Percentiles rank a stretch among this genome's conserved stretches.
phyloP scores from a whole-genome alignment of 2,888 invertebrate species.

The Sinhomidia bicolor region DNA sequence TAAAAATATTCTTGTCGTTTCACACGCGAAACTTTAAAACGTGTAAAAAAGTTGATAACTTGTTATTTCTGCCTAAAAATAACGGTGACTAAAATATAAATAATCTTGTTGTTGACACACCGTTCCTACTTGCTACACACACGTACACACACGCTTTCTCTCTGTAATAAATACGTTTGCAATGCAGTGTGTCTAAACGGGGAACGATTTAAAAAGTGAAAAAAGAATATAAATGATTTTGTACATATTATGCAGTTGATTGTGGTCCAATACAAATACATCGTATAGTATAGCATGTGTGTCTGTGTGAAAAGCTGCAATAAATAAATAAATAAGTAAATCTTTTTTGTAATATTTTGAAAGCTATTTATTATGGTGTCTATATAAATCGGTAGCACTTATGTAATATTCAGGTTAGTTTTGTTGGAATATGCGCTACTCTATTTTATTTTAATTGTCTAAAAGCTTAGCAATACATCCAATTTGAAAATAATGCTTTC shows the following conservation, averaged over 20 bases:
- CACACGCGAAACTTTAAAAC: neutral
- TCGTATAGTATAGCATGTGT: neutral
- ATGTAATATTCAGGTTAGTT: too few relatives aligned
- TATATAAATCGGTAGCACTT: too few relatives aligned
- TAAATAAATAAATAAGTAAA: too few relatives aligned
- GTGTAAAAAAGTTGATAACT: neutral
- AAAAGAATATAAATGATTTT: too few relatives aligned
- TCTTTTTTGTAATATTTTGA: too few relatives aligned
- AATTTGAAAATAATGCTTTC: too few relatives aligned
- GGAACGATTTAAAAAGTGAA: neutral
- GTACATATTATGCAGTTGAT: neutral
- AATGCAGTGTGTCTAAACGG: slow-evolving; percentile 23
- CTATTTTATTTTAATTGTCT: too few relatives aligned
- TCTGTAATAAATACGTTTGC: neutral
- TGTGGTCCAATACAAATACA: slow-evolving; percentile 6
- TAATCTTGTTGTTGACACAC: slow-evolving; percentile 21
- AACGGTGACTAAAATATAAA: slow-evolving; percentile 47
- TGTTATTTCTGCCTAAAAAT: slow-evolving; percentile 41
- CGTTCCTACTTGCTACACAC: neutral
- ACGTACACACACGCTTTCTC: neutral
- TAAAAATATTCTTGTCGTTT: neutral
- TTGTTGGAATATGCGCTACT: too few relatives aligned
- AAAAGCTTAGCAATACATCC: too few relatives aligned
- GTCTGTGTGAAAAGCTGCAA: too few relatives aligned
- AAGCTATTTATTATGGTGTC: too few relatives aligned